Evolutionary conservation across 2,797 vertebrate genomes (phyloP).

Genomic region (Enteromius afrohamiltoni): DNA sequence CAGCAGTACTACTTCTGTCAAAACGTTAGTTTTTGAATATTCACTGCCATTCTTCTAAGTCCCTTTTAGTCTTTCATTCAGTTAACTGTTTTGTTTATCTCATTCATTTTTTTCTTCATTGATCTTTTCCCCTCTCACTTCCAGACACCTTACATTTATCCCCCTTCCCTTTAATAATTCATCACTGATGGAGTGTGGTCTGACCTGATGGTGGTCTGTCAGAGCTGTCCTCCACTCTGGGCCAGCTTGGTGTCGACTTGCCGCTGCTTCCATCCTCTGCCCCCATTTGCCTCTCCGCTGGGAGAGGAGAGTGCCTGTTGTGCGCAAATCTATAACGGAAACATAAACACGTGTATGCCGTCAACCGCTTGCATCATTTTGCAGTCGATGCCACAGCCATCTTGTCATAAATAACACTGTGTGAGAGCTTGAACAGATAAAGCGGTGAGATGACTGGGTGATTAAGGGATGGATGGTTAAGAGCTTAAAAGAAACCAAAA

Average conservation of each 20-base stretch:
- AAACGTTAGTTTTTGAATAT: not conserved
- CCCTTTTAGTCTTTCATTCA: conserved; percentile 4
- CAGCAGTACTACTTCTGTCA: not conserved
- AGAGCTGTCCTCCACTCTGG: conserved; percentile 85
- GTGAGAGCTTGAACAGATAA: not conserved
- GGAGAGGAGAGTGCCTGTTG: conserved; percentile 90
- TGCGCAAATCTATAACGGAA: conserved; percentile 83
- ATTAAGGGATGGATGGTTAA: not conserved
- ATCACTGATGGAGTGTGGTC: conserved; percentile 31
- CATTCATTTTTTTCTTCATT: conserved; percentile 31
- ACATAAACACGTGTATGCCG: conserved; percentile 24
- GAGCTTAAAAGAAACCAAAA: not conserved
- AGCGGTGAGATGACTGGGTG: conserved; percentile 16
- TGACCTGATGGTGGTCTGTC: conserved; percentile 62
- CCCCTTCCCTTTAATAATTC: conserved; percentile 18
- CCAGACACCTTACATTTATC: conserved; percentile 6
- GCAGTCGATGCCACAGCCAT: not conserved
- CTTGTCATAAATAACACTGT: not conserved
- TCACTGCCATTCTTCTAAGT: not conserved
- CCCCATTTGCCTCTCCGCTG: conserved; percentile 87
- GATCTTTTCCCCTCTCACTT: not conserved
- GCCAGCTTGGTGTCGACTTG: conserved; percentile 91
- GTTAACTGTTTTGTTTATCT: conserved; percentile 14
- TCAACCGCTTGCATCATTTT: not conserved
- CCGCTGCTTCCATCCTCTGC: conserved; percentile 85